Evolutionary conservation across 1,140 invertebrate species (phyloP).

Genomic region (Caenorhabditis tropicalis): DNA sequence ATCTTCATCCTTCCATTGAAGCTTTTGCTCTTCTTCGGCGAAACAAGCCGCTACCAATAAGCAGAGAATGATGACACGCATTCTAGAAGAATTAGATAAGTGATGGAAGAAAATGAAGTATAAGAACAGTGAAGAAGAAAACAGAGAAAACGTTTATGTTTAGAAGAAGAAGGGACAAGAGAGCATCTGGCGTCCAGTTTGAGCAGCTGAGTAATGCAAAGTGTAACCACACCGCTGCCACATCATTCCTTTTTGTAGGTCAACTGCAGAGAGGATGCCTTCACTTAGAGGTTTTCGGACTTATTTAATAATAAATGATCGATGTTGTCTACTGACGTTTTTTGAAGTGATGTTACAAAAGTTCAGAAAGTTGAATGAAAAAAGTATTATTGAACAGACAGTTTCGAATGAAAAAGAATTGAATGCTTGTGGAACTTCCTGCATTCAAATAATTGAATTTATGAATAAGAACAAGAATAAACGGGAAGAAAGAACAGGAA

Average conservation of each 20-base stretch:
- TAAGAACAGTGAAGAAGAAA: background rate
- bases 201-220: background rate
- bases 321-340: no score
- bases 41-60: background rate
- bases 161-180: background rate
- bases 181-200: background rate
- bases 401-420: no score
- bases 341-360: no score
- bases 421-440: constrained; percentile 26
- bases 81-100: background rate
- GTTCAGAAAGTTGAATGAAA: no score
- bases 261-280: no score
- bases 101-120: background rate
- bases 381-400: no score
- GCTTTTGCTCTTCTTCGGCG: constrained; percentile 46
- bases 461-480: background rate
- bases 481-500: background rate
- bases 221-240: constrained; percentile 29
- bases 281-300: no score
- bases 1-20: constrained; percentile 65
- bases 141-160: constrained; percentile 18
- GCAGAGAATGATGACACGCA: constrained; percentile 32
- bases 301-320: no score
- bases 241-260: constrained; percentile 11
- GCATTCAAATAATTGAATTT: background rate